A percentile compares a stretch with the other conserved stretches of the same genome.
Conservation (phyloP, 2,888 invertebrate genomes). For the Papilio demoleus region DNA sequence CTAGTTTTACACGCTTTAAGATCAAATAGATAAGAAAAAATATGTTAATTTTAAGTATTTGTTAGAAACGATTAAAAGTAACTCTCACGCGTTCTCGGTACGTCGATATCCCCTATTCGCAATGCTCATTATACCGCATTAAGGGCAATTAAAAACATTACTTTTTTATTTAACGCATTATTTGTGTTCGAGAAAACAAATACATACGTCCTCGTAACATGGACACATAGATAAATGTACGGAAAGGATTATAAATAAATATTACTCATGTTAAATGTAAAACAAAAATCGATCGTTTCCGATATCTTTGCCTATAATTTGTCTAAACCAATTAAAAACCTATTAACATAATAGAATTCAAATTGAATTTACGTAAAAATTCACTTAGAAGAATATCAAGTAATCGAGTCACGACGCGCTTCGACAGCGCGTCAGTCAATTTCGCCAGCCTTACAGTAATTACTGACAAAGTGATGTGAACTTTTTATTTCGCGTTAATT, state of each 20-base stretch:
- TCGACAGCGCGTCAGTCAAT: conserved; percentile 61
- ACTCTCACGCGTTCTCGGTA: conserved; percentile 7
- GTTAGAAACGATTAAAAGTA: conserved; percentile 19
- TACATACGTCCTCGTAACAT: too few relatives aligned
- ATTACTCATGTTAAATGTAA: too few relatives aligned
- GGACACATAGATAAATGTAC: neutral
- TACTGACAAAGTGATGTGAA: conserved; percentile 50
- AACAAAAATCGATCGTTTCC: neutral
- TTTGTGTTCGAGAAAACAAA: too few relatives aligned
- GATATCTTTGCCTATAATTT: conserved; percentile 6
- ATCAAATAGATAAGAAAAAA: conserved; percentile 21
- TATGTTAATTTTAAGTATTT: conserved; percentile 10
- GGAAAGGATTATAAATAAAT: neutral
- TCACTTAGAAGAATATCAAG: conserved; percentile 47
- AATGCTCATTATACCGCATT: neutral
- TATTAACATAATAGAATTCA: conserved; percentile 24
- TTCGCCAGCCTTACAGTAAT: conserved; percentile 55
- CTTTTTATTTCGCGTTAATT: conserved; percentile 34
- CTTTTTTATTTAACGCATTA: neutral
- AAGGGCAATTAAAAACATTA: neutral
- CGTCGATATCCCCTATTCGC: conserved; percentile 2
- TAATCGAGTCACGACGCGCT: conserved; percentile 58
- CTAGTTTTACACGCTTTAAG: conserved; percentile 32
- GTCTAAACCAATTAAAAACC: neutral
- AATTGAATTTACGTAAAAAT: conserved; percentile 41